These are phyloP conservation scores for Clistopyga incitator DNA, from an alignment of 2,888 invertebrate species.

Conservation along the genomic window DNA sequence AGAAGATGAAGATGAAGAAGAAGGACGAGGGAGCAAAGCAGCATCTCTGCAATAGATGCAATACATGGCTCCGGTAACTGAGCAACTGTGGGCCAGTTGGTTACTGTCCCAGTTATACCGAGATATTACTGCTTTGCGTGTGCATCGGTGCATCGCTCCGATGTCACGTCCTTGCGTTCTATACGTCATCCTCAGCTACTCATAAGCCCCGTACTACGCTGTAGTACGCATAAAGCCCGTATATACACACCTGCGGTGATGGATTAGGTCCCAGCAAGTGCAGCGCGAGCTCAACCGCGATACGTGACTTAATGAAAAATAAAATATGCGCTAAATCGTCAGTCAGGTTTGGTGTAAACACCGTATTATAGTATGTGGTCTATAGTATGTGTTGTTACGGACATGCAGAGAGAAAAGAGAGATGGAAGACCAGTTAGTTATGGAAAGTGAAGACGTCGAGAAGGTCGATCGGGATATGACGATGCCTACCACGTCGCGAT, in stretches of 20 bases:
- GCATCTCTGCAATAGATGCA: slow-evolving; percentile 51
- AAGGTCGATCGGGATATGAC: slow-evolving; percentile 59
- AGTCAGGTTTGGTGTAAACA: neutral
- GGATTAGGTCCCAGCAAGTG: neutral
- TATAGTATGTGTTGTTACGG: too few relatives aligned
- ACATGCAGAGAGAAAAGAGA: slow-evolving; percentile 22
- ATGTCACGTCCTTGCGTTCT: slow-evolving; percentile 65
- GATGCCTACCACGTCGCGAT: slow-evolving; percentile 10
- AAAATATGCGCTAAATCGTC: slow-evolving; percentile 11
- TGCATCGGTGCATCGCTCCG: slow-evolving; percentile 62
- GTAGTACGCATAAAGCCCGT: neutral
- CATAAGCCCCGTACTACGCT: slow-evolving; percentile 6
- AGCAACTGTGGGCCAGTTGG: slow-evolving; percentile 60
- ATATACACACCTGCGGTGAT: slow-evolving; percentile 11
- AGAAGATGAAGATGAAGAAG: slow-evolving; percentile 30
- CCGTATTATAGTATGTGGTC: neutral
- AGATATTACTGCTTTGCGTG: slow-evolving; percentile 63
- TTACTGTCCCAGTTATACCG: slow-evolving; percentile 66
- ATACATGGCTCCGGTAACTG: slow-evolving; percentile 30
- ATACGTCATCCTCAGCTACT: slow-evolving; percentile 51
- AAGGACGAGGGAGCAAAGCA: neutral
- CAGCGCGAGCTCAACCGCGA: neutral
- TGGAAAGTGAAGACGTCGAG: slow-evolving; percentile 66
- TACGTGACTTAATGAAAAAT: slow-evolving; percentile 59
- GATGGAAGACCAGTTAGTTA: slow-evolving; percentile 62